Evolutionary conservation across 2,797 vertebrate species (phyloP), one percentile per base, ranked within the genome.

Genomic region (Moxostoma hubbsi): DNA sequence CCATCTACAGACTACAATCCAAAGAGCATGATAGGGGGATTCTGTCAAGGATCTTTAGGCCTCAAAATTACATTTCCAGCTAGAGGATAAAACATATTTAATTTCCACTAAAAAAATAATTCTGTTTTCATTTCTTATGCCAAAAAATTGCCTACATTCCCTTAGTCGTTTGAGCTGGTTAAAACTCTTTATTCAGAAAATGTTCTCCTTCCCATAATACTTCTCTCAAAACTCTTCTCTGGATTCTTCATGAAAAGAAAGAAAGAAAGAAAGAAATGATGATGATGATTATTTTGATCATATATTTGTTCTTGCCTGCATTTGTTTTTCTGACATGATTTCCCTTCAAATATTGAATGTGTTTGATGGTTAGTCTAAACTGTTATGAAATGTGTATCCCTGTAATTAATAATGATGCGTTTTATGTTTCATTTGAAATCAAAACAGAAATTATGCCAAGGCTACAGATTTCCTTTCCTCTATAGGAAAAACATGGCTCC

Each of bases 351-450:
- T 85, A 71, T 82, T 81, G 78, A 73, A 72, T 81, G 70, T 80
- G 62, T 67, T 71, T 65, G 77, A 77, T 83, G n/a, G 54, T 54
- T 68, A 51, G 67, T 79, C 72, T 80, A 64, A 75, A 75, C 65
- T 81, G 79, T 79, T 70, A 77, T 83, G 75, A 83, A 81, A 85
- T 69, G 46, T 49, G 12, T 80, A 75, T 80, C 77, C 74, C 79
- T 81, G 76, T 78, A 76, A 77, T 85, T 82, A 82, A 80, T 81
- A 82, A 77, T 82, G 81, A 74, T 70, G 49, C 77, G 68, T 55
- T 73, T 72, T 72, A 47, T 50, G 46, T 79, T 70, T 70, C 84
- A 82, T 59, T 68, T 69, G 50, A 82, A 79, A 77, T 65, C 75
- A 55, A 83, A 85, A 83, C 79, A 79, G 67, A 77, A 81, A 70